Conservation (phyloP, 2,113 vertebrate genomes). For the Lonchura striata region DNA sequence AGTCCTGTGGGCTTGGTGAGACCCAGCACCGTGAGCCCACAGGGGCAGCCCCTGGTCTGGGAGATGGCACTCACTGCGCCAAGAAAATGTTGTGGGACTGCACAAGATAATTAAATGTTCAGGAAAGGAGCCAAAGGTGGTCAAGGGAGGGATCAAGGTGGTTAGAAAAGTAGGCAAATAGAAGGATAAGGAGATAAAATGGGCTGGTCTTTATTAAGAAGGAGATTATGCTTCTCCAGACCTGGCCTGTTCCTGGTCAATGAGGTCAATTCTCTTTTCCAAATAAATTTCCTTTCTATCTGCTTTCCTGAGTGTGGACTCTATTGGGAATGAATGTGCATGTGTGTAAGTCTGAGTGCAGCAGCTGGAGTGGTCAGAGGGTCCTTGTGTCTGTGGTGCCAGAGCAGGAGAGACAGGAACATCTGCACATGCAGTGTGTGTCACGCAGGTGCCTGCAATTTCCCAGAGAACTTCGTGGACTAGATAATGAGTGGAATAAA, state of each 20-base stretch:
- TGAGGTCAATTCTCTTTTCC: background rate
- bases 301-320: background rate
- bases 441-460: background rate
- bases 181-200: background rate
- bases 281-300: background rate
- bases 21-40: background rate
- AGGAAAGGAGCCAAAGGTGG: background rate
- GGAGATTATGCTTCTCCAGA: background rate
- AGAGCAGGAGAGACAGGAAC: background rate
- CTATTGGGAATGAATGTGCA: fast-evolving
- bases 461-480: background rate
- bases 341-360: background rate
- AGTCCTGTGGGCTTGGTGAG: background rate
- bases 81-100: background rate
- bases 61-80: background rate
- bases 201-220: background rate
- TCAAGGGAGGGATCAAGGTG: background rate
- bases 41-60: background rate
- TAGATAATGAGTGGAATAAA: background rate
- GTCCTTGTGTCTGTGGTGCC: background rate
- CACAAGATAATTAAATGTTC: background rate
- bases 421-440: no score
- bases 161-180: background rate
- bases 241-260: background rate
- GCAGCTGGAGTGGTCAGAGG: background rate